Evolutionary conservation across 2,113 vertebrate genomes (phyloP).

Genomic region (Phrynosoma blainvillii): DNA sequence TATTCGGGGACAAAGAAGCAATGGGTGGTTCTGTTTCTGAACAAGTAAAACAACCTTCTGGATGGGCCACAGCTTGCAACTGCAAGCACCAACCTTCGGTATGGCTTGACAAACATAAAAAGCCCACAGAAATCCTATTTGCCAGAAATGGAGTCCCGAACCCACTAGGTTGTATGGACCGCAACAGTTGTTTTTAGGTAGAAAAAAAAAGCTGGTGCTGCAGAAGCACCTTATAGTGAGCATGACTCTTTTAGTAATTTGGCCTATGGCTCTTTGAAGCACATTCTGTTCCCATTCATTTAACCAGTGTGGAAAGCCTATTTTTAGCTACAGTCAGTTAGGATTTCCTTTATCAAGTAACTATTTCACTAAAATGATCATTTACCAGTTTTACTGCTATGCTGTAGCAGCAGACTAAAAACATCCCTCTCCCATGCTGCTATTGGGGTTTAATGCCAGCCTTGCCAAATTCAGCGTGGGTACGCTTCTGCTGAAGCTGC

Average conservation of each 20-base stretch:
- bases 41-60: too few relatives aligned
- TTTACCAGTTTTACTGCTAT: constrained; percentile 46
- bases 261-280: constrained; percentile 42
- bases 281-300: constrained; percentile 2
- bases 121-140: not conserved
- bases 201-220: not conserved
- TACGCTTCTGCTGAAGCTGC: not conserved
- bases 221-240: not conserved
- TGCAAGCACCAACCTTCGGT: not conserved
- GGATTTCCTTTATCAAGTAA: constrained; percentile 47
- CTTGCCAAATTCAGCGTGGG: not conserved
- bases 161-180: not conserved
- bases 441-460: not conserved
- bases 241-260: not conserved
- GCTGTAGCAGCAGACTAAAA: not conserved
- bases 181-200: not conserved
- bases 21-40: too few relatives aligned
- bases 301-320: not conserved
- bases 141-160: not conserved
- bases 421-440: not conserved
- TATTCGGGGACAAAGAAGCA: too few relatives aligned
- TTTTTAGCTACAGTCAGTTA: constrained; percentile 54
- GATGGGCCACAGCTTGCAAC: not conserved
- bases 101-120: not conserved
- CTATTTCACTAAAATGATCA: not conserved